Evolutionary conservation across 2,797 vertebrate species (phyloP).

Genomic region (Microcaecilia unicolor): DNA sequence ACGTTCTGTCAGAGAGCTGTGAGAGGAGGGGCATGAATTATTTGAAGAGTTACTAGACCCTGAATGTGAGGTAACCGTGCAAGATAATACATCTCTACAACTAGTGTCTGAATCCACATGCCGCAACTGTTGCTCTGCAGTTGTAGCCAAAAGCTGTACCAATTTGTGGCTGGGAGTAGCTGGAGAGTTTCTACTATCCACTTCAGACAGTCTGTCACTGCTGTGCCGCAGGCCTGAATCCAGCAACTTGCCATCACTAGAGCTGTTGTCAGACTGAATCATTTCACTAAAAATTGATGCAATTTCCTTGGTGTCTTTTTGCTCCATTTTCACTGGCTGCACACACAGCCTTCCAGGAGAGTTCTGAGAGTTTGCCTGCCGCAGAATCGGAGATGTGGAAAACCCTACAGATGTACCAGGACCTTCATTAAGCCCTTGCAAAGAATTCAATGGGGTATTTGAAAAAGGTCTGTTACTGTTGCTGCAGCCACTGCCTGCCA

Average conservation of each 20-base stretch:
- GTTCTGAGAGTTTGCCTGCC: slow-evolving; percentile 59
- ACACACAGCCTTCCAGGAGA: slow-evolving; percentile 49
- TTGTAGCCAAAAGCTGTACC: slow-evolving; percentile 57
- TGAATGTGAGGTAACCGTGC: slow-evolving; percentile 28
- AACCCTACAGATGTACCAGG: slow-evolving; percentile 47
- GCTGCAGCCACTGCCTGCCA: slow-evolving; percentile 42
- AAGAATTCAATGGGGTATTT: slow-evolving; percentile 31
- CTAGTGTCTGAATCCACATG: slow-evolving; percentile 42
- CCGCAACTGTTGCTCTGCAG: slow-evolving; percentile 55
- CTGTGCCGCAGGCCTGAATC: slow-evolving; percentile 41
- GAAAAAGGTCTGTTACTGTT: slow-evolving; percentile 38
- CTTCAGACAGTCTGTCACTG: slow-evolving; percentile 50
- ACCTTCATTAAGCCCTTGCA: slow-evolving; percentile 46
- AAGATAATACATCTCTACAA: slow-evolving; percentile 47
- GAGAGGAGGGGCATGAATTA: slow-evolving; percentile 72
- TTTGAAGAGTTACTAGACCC: slow-evolving; percentile 35
- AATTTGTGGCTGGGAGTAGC: slow-evolving; percentile 58
- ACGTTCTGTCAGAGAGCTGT: slow-evolving; percentile 83
- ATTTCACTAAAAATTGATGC: slow-evolving; percentile 47
- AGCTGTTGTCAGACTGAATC: slow-evolving; percentile 35
- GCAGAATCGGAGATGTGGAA: slow-evolving; percentile 63
- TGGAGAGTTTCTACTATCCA: slow-evolving; percentile 54
- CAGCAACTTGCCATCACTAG: slow-evolving; percentile 46
- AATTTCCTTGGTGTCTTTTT: slow-evolving; percentile 55
- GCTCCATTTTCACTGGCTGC: slow-evolving; percentile 41